phyloP scores from a whole-genome alignment of 2,888 invertebrate genomes.

The Caenorhabditis sp. region DNA sequence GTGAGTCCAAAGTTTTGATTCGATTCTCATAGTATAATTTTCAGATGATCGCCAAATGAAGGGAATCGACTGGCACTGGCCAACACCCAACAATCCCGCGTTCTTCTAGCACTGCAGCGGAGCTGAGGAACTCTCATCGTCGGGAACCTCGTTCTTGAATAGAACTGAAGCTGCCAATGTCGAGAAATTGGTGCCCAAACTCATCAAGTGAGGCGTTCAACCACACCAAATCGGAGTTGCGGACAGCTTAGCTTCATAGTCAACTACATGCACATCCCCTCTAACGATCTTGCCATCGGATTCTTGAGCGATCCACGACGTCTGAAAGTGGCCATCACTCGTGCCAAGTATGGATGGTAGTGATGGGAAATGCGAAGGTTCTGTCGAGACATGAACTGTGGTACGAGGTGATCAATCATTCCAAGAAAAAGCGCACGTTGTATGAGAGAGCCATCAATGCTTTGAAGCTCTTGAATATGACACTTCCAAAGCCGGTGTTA shows the following conservation, averaged over 20 bases:
- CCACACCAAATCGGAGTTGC: constrained; percentile 98
- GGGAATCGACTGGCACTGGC: constrained; percentile 98
- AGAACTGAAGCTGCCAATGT: constrained; percentile 98
- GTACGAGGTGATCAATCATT: constrained; percentile 91
- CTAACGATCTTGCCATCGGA: constrained; percentile 98
- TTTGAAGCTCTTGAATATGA: constrained; percentile 95
- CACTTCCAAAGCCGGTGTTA: constrained; percentile 89
- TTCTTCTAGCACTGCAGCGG: constrained; percentile 97
- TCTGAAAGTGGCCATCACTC: constrained; percentile 96
- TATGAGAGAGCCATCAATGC: constrained; percentile 98
- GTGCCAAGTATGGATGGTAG: constrained; percentile 91
- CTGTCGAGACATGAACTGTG: constrained; percentile 96
- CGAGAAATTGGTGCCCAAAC: constrained; percentile 95
- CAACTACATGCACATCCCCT: constrained; percentile 99
- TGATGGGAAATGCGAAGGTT: constrained; percentile 99
- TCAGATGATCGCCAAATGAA: constrained; percentile 91
- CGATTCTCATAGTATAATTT: background rate
- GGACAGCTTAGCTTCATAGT: constrained; percentile 90
- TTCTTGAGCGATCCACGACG: constrained; percentile 98
- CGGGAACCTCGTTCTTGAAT: constrained; percentile 97
- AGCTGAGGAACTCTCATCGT: constrained; percentile 98
- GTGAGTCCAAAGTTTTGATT: no score
- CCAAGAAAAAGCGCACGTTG: constrained; percentile 84
- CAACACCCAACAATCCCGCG: constrained; percentile 96
- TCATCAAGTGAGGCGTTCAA: constrained; percentile 89